Base-by-base conservation (phyloP, 2,888 invertebrate genomes). In the Pollenia angustigena region DNA sequence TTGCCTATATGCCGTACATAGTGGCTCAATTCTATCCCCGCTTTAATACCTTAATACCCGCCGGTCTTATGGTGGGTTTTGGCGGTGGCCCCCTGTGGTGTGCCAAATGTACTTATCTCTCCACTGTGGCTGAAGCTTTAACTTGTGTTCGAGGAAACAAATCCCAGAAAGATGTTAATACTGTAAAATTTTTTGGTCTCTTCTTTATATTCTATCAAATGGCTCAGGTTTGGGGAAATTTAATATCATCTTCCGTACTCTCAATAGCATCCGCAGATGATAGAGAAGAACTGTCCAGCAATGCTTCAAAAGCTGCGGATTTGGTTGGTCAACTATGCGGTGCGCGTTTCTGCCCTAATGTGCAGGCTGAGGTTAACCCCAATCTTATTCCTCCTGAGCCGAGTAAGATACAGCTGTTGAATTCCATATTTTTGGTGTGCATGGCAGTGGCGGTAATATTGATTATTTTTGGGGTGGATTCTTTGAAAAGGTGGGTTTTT, bases 201-300 rank as follows among this genome's bases (percentile, higher is more conserved):
- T 99, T 99, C 94, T 99, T 98, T 94, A 97, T 98, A 96, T 97
- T 98, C 92, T 98, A 98, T 93, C 98, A 98, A 93, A 96, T 98
- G 95, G 97, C 98, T n/a, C 97, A 98, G 94, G 97, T 98, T 66
- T 97, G 97, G 97, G 98, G 98, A 0, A 98, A 98, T 93, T 95
- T 98, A 10, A 96, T 98, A 86, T 97, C 98, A 40, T 98, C 97
- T 0, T 95, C 97, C 88, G 92, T 92, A n/a, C 84, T 92, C 14
- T 91, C 92, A 0, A 85, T 92, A 44, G 89, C 89, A 46, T 76
- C 79, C 0, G 14, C 68, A 2, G 50, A 64, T 0, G 71, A 75
- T 10, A 50, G 87, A 3, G 50, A 85, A 0, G 85, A 71, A 7
- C 4, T 11, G 0, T 18, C 10, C 6, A 23, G n/a, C 0, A 92